These are phyloP conservation scores for Cyprinodon variegatus DNA, from an alignment of 2,113 vertebrate species.

Conservation along the genomic window DNA sequence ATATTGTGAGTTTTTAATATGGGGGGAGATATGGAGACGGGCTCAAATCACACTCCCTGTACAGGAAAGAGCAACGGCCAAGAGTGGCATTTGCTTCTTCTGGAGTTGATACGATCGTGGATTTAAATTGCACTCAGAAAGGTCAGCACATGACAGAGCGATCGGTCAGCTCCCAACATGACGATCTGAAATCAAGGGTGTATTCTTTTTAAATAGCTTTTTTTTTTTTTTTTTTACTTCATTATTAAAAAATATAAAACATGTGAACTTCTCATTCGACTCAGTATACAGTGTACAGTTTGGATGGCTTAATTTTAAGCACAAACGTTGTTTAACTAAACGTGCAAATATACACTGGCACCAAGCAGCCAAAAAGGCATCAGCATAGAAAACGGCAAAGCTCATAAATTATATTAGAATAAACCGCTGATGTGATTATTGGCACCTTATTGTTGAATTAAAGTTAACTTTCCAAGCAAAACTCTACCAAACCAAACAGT, in stretches of 20 bases:
- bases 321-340: neutral
- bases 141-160: constrained; percentile 68
- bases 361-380: neutral
- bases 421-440: neutral
- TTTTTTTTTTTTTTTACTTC: neutral
- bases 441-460: neutral
- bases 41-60: constrained; percentile 81
- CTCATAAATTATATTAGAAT: neutral
- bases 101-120: constrained; percentile 82
- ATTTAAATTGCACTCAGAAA: constrained; percentile 79
- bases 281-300: neutral
- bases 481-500: neutral
- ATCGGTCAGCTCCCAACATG: constrained; percentile 65
- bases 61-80: constrained; percentile 82
- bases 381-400: neutral
- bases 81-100: constrained; percentile 89
- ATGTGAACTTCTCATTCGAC: neutral
- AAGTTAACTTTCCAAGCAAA: too few relatives aligned
- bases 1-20: constrained; percentile 87
- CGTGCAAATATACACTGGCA: neutral
- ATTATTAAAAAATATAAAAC: constrained; percentile 18
- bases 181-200: constrained; percentile 51
- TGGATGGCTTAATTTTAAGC: neutral
- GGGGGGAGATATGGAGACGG: constrained; percentile 54
- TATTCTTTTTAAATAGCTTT: constrained; percentile 26